Evolutionary conservation across 2,888 invertebrate species (phyloP).

Genomic region (Argyresthia goedartella): DNA sequence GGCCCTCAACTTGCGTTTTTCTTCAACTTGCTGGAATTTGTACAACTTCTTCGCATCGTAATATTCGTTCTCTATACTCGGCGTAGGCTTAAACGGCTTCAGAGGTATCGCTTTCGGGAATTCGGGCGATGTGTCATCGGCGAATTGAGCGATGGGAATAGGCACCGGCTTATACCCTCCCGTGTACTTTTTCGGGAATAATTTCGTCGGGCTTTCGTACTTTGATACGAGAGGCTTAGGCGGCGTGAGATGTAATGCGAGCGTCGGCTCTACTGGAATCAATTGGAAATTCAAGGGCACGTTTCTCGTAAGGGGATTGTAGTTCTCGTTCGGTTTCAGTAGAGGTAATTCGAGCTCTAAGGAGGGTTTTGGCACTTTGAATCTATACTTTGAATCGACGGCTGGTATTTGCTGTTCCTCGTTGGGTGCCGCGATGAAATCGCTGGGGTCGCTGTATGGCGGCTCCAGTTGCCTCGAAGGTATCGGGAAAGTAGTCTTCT

Average conservation of each 20-base stretch:
- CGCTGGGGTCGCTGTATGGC: conserved; percentile 19
- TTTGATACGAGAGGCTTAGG: conserved; percentile 30
- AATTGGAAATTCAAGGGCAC: conserved; percentile 17
- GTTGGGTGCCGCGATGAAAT: not conserved
- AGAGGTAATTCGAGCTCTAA: conserved; percentile 52
- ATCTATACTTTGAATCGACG: conserved; percentile 23
- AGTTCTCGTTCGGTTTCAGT: conserved; percentile 35
- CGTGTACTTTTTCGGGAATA: conserved; percentile 69
- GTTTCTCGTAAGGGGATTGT: conserved; percentile 10
- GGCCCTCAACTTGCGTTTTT: conserved; percentile 56
- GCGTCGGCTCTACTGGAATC: conserved; percentile 35
- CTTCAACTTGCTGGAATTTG: conserved; percentile 57
- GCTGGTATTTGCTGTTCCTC: conserved; percentile 5
- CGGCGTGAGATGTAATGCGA: conserved; percentile 35
- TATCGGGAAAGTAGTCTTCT: conserved; percentile 21
- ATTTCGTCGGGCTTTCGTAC: conserved; percentile 55
- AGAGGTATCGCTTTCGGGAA: conserved; percentile 54
- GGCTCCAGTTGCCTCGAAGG: conserved; percentile 45
- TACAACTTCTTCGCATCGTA: conserved; percentile 47
- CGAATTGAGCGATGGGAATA: conserved; percentile 46
- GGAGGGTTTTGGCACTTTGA: conserved; percentile 41
- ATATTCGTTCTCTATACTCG: conserved; percentile 32
- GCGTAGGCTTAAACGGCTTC: conserved; percentile 43
- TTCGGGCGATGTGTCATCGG: conserved; percentile 31
- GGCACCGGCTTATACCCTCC: conserved; percentile 56